These are phyloP conservation scores for Drosophila seguyi DNA, from an alignment of 1,140 invertebrate species.

Conservation along the genomic window DNA sequence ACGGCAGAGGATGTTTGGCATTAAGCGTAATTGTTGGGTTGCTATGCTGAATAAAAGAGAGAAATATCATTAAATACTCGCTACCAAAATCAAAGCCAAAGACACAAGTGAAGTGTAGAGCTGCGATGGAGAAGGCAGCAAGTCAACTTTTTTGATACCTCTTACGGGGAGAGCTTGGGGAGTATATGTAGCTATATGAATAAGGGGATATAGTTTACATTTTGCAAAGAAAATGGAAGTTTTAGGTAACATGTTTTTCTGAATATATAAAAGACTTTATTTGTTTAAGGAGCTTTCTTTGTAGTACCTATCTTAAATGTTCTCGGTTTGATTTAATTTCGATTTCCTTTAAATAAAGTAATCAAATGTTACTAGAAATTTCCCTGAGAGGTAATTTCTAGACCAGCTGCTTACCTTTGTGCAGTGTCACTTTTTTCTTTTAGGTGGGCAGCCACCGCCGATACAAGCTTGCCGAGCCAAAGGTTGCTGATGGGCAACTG, in stretches of 20 bases:
- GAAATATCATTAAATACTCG: conserved; percentile 79
- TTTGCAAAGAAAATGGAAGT: background rate
- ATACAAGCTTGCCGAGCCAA: conserved; percentile 58
- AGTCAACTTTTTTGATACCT: conserved; percentile 55
- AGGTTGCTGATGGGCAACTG: conserved; percentile 76
- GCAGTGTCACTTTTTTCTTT: conserved; percentile 19
- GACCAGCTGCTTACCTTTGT: background rate
- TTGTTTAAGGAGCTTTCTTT: background rate
- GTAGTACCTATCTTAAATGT: background rate
- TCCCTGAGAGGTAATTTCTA: background rate
- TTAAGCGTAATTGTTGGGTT: conserved; percentile 81
- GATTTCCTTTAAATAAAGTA: background rate
- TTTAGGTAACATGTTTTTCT: too few species aligned
- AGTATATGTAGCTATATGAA: background rate
- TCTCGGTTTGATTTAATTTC: background rate
- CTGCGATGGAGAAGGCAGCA: conserved; percentile 33
- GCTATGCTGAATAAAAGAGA: conserved; percentile 49
- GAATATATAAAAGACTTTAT: background rate
- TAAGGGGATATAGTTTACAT: background rate
- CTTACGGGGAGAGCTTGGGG: background rate
- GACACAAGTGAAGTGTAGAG: conserved; percentile 74
- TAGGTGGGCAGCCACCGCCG: conserved; percentile 57
- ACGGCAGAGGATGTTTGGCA: conserved; percentile 78
- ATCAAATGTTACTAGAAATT: background rate
- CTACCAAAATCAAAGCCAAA: conserved; percentile 74